These are phyloP conservation scores for Pseudomyrmex concolor DNA, from an alignment of 1,140 invertebrate genomes.

Conservation along the genomic window DNA sequence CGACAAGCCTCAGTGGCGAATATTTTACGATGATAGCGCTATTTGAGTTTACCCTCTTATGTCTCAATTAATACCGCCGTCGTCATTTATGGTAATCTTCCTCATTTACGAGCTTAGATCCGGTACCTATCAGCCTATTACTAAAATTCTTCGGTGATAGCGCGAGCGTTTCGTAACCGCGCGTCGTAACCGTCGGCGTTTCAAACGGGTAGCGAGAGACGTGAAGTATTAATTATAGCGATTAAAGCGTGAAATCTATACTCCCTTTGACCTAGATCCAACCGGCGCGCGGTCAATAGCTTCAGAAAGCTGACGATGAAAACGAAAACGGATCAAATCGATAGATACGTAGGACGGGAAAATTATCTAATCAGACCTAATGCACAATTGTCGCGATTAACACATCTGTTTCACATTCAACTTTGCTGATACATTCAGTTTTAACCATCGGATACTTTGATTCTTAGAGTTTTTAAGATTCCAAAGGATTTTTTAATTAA, in stretches of 20 bases:
- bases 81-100: constrained; percentile 59
- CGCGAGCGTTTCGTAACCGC: constrained; percentile 54
- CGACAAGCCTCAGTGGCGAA: constrained; percentile 57
- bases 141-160: constrained; percentile 47
- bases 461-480: too few species aligned
- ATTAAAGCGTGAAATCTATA: constrained; percentile 36
- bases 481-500: too few species aligned
- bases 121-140: constrained; percentile 60
- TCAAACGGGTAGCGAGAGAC: neutral
- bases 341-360: too few species aligned
- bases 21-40: constrained; percentile 46
- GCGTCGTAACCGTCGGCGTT: constrained; percentile 14
- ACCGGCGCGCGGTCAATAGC: neutral
- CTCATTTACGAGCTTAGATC: constrained; percentile 52
- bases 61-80: constrained; percentile 64
- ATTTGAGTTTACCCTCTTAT: constrained; percentile 44
- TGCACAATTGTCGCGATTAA: too few species aligned
- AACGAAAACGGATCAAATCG: neutral
- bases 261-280: constrained; percentile 17
- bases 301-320: neutral
- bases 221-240: constrained; percentile 42
- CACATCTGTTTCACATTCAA: too few species aligned
- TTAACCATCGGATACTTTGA: too few species aligned
- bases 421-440: too few species aligned
- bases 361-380: too few species aligned